Evolutionary conservation across 2,888 invertebrate species (phyloP).

Genomic region (Idaea aversata): DNA sequence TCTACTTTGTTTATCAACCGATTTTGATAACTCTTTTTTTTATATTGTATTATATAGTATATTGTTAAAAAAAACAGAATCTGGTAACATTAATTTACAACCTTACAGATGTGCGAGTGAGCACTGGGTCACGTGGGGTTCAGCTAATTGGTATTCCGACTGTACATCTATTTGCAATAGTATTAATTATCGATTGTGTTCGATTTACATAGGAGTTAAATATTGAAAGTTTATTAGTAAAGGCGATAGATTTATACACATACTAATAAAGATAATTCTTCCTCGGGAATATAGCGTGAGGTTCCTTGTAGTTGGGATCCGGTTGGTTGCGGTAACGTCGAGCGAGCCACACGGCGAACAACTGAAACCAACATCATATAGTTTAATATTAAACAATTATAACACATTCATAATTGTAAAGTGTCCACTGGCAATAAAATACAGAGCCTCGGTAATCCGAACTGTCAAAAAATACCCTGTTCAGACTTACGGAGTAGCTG

Average conservation of each 20-base stretch:
- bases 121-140: too few relatives aligned
- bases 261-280: constrained; percentile 72
- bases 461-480: too few relatives aligned
- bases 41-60: too few relatives aligned
- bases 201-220: not conserved
- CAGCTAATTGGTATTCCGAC: too few relatives aligned
- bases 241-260: not conserved
- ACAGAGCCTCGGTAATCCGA: not conserved
- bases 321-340: constrained; percentile 90
- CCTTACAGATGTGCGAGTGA: too few relatives aligned
- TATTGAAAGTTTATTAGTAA: not conserved
- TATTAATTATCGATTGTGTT: not conserved
- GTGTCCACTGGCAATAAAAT: not conserved
- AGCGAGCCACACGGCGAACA: constrained; percentile 90
- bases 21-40: too few relatives aligned
- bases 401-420: not conserved
- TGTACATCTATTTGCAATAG: too few relatives aligned
- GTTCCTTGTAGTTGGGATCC: constrained; percentile 86
- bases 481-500: too few relatives aligned
- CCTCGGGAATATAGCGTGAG: constrained; percentile 86
- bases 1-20: too few relatives aligned
- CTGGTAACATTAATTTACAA: too few relatives aligned
- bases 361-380: constrained; percentile 73
- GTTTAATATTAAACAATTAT: not conserved
- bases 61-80: too few relatives aligned